Conservation (phyloP, 2,113 vertebrate species). For the Dipodomys spectabilis region DNA sequence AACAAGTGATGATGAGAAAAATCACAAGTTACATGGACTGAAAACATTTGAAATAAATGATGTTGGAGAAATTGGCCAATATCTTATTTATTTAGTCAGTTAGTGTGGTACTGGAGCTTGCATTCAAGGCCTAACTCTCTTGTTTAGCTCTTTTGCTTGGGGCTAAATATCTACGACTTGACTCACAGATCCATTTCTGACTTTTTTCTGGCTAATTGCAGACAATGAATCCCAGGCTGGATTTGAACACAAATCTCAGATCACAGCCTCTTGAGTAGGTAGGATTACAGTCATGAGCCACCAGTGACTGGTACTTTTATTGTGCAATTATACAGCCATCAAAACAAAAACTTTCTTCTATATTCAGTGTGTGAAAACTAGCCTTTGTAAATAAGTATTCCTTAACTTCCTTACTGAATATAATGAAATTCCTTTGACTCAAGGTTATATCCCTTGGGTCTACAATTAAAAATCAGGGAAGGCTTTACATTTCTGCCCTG, state of each 20-base stretch:
- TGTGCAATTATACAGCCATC: too few species aligned
- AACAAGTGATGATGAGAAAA: background rate
- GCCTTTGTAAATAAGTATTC: background rate
- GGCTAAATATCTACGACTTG: too few species aligned
- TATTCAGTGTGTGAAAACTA: background rate
- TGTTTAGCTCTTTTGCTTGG: too few species aligned
- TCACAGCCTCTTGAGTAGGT: too few species aligned
- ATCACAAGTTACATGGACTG: background rate
- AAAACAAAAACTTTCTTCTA: background rate
- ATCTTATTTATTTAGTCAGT: background rate
- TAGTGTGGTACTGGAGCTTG: too few species aligned
- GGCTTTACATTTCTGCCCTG: conserved; percentile 1
- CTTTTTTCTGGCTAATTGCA: too few species aligned
- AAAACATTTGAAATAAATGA: background rate
- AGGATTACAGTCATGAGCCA: too few species aligned
- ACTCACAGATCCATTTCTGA: too few species aligned
- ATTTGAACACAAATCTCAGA: too few species aligned
- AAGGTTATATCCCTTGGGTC: background rate
- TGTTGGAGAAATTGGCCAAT: background rate
- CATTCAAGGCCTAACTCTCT: too few species aligned
- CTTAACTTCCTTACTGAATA: background rate
- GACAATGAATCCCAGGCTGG: too few species aligned
- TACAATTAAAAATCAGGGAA: background rate
- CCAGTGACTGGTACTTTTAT: too few species aligned
- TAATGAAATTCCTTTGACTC: background rate